Evolutionary conservation across 53 echinoderm and acorn worm species (phyloP).

Genomic region (Patiria pectinifera): DNA sequence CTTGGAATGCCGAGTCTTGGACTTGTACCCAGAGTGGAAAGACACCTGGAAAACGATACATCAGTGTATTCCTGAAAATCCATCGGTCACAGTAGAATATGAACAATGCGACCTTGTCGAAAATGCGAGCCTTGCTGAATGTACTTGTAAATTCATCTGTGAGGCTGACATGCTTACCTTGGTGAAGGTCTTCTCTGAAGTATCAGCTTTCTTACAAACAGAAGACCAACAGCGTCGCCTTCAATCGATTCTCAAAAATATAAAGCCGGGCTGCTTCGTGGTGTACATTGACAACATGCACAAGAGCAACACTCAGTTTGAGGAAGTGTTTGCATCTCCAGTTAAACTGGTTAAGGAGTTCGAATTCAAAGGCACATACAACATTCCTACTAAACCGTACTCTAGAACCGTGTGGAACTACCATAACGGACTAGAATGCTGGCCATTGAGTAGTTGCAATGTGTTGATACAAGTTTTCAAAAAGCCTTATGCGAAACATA

Average conservation of each 20-base stretch:
- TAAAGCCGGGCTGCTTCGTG: constrained; percentile 20
- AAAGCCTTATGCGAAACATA: no score
- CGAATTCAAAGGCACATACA: not conserved
- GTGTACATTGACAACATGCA: constrained; percentile 22
- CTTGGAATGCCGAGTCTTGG: constrained; percentile 19
- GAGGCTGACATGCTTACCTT: not conserved
- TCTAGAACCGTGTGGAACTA: not conserved
- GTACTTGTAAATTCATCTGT: not conserved
- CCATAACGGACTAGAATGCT: not conserved
- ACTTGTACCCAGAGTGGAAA: constrained; percentile 39
- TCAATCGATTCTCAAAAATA: not conserved
- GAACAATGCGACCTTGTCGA: constrained; percentile 1
- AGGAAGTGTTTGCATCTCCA: not conserved
- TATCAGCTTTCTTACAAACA: not conserved
- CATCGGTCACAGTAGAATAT: not conserved
- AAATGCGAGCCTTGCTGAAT: not conserved
- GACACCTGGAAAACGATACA: constrained; percentile 21
- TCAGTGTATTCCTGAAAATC: not conserved
- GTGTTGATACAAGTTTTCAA: not conserved
- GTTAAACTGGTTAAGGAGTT: not conserved
- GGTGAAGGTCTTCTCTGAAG: not conserved
- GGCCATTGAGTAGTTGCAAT: constrained; percentile 20
- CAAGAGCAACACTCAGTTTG: not conserved
- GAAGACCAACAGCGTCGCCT: not conserved
- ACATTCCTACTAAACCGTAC: not conserved